phyloP scores from a whole-genome alignment of 2,797 vertebrate genomes.

The Triplophysa yarkandensis region DNA sequence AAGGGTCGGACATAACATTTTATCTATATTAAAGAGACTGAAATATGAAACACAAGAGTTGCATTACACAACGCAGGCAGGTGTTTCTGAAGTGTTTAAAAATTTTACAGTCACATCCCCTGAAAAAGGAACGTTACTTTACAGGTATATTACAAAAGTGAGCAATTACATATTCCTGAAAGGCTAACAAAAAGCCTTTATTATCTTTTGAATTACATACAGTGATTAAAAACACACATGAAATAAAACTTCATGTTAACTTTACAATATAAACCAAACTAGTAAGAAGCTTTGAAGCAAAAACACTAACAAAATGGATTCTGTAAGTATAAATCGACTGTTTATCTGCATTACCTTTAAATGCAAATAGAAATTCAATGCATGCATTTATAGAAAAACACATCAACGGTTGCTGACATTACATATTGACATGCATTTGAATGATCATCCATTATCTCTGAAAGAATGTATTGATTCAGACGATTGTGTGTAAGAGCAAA shows the following conservation, averaged over 20 bases:
- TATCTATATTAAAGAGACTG: background rate
- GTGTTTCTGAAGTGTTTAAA: background rate
- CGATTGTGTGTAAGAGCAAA: background rate
- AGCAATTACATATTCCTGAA: background rate
- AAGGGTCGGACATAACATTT: background rate
- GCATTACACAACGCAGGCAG: background rate
- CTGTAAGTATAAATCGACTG: conserved; percentile 55
- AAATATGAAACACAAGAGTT: background rate
- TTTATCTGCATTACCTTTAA: conserved; percentile 46
- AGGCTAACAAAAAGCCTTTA: background rate
- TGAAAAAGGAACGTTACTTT: no score
- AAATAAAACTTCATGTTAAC: background rate
- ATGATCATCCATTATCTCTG: conserved; percentile 22
- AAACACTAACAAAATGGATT: conserved; percentile 61
- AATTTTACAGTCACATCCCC: background rate
- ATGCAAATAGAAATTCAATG: conserved; percentile 60
- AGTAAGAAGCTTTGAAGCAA: background rate
- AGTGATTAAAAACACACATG: background rate
- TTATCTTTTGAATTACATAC: background rate
- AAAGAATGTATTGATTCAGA: conserved; percentile 10
- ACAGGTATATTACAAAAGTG: no score
- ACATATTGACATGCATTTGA: conserved; percentile 9
- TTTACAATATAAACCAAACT: background rate
- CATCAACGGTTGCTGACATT: background rate
- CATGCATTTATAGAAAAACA: background rate